These are phyloP conservation scores for Gymnocheta viridis DNA, from an alignment of 2,888 invertebrate genomes.

Conservation along the genomic window DNA sequence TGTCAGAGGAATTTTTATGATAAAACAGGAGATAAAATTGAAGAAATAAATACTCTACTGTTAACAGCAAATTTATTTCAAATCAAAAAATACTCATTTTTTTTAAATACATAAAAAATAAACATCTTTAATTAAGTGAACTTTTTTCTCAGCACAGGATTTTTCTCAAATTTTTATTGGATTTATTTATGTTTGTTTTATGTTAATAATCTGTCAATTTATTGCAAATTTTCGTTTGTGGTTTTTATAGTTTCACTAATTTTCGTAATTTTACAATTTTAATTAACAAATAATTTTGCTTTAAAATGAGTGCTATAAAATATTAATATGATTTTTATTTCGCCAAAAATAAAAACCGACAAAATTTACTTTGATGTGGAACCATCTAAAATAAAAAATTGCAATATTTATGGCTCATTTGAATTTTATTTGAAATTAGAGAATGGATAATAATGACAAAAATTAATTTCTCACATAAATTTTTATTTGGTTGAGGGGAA, in stretches of 20 bases:
- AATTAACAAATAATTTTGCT: conserved; percentile 21
- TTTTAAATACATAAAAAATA: too few species aligned
- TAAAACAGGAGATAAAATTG: conserved; percentile 5
- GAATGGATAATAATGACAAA: neutral
- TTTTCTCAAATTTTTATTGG: neutral
- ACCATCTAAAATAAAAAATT: neutral
- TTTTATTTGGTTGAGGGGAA: neutral
- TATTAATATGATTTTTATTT: neutral
- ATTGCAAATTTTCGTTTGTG: conserved; percentile 3
- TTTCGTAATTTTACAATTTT: neutral
- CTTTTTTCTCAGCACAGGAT: too few species aligned
- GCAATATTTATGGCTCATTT: conserved; percentile 22
- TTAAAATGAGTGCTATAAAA: conserved; percentile 43
- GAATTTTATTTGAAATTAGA: neutral
- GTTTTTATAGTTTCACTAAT: conserved; percentile 37
- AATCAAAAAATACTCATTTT: neutral
- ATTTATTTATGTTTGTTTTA: neutral
- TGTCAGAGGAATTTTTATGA: conserved; percentile 36
- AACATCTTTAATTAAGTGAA: too few species aligned
- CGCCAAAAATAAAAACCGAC: neutral
- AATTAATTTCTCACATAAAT: neutral
- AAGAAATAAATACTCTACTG: neutral
- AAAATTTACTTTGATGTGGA: conserved; percentile 40
- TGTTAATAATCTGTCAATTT: neutral
- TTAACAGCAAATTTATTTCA: neutral